These are phyloP conservation scores for Campylomormyrus tamandua DNA, from an alignment of 2,113 vertebrate species.

Conservation along the genomic window DNA sequence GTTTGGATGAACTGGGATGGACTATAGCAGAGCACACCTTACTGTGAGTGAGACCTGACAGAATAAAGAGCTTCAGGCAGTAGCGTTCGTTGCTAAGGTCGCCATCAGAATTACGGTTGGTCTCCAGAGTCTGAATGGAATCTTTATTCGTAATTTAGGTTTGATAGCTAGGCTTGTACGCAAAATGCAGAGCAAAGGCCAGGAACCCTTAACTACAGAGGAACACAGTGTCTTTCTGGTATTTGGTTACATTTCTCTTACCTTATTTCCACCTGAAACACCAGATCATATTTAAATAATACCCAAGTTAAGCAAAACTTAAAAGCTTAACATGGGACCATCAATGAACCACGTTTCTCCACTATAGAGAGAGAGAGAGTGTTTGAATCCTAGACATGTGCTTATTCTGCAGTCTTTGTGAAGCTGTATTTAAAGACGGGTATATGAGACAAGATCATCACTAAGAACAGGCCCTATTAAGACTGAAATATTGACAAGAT, in stretches of 20 bases:
- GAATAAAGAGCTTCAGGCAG: background rate
- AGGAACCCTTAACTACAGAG: background rate
- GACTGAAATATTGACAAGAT: background rate
- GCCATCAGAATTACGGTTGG: background rate
- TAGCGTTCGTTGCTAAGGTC: background rate
- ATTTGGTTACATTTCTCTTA: background rate
- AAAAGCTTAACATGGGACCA: background rate
- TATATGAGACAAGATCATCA: background rate
- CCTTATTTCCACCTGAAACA: background rate
- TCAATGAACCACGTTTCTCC: background rate
- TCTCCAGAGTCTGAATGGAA: background rate
- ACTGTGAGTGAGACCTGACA: background rate
- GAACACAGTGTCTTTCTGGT: background rate
- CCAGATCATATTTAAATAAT: background rate
- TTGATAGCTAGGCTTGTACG: background rate
- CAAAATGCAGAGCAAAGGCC: background rate
- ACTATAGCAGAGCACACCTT: background rate
- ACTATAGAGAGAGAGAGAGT: background rate
- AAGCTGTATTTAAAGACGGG: background rate
- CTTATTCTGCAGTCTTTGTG: background rate
- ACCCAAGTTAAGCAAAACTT: background rate
- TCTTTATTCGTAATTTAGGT: background rate
- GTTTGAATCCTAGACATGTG: background rate
- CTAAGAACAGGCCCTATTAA: background rate
- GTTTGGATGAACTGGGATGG: background rate